phyloP scores from a whole-genome alignment of 2,797 vertebrate genomes.

The Brotula barbata region DNA sequence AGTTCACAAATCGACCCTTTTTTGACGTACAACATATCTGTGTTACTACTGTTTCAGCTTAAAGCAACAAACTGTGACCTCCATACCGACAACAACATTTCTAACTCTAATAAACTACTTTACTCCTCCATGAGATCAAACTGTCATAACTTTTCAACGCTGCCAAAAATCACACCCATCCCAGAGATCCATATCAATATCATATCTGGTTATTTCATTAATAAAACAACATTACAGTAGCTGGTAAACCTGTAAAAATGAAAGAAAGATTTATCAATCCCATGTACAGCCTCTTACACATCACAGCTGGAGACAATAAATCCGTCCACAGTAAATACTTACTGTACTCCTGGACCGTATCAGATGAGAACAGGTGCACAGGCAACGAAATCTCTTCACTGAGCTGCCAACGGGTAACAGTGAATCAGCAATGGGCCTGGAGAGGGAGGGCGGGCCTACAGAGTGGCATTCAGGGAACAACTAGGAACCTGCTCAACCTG shows the following conservation, averaged over 20 bases:
- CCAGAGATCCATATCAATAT: too few relatives aligned
- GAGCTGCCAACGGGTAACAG: slow-evolving; percentile 60
- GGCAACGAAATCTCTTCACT: slow-evolving; percentile 61
- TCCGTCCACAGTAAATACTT: slow-evolving; percentile 44
- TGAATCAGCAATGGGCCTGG: slow-evolving; percentile 63
- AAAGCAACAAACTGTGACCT: neutral
- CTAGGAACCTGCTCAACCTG: slow-evolving; percentile 76
- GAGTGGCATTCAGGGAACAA: slow-evolving; percentile 60
- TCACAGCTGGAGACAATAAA: slow-evolving; percentile 26
- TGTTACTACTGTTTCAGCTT: slow-evolving; percentile 10
- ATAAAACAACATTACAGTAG: neutral
- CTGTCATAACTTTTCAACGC: neutral
- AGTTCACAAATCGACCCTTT: neutral
- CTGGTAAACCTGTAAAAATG: neutral
- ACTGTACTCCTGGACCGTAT: slow-evolving; percentile 62
- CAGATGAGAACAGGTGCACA: slow-evolving; percentile 70
- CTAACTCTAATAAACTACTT: neutral
- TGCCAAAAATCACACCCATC: neutral
- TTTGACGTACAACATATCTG: neutral
- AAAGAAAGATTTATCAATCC: neutral
- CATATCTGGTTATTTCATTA: neutral
- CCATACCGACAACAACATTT: neutral
- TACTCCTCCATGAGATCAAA: neutral
- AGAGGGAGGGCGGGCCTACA: slow-evolving; percentile 50
- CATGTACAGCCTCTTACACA: neutral